Conservation (phyloP, 1,140 invertebrate genomes). For the Drosophila arawakana region DNA sequence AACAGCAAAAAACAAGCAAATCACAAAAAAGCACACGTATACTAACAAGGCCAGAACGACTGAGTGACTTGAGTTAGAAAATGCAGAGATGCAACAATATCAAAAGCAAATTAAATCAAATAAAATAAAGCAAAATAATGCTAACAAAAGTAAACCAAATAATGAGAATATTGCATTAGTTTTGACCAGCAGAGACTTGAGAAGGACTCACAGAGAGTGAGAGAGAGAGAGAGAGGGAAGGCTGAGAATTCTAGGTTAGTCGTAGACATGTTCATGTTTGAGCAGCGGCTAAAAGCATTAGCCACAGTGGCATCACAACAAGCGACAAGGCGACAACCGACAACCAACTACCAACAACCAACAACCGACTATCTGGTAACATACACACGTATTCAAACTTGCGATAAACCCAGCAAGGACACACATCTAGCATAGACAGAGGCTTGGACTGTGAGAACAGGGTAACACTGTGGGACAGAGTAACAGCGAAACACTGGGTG, state of each 20-base stretch:
- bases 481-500: too few species aligned
- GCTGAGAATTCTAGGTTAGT: slow-evolving; percentile 10
- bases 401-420: neutral
- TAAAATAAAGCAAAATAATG: slow-evolving; percentile 62
- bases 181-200: slow-evolving; percentile 23
- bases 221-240: neutral
- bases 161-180: slow-evolving; percentile 82
- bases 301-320: slow-evolving; percentile 67
- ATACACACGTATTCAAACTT: slow-evolving; percentile 55
- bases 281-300: slow-evolving; percentile 75
- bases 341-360: slow-evolving; percentile 5
- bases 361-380: slow-evolving; percentile 51
- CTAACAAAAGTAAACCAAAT: slow-evolving; percentile 66
- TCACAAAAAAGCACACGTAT: slow-evolving; percentile 9
- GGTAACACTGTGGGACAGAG: too few species aligned
- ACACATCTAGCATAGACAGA: slow-evolving; percentile 8
- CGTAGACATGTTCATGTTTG: slow-evolving; percentile 41
- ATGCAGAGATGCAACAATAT: slow-evolving; percentile 52
- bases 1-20: too few species aligned
- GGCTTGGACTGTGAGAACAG: too few species aligned
- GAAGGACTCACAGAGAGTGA: too few species aligned
- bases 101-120: slow-evolving; percentile 80
- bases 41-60: slow-evolving; percentile 24
- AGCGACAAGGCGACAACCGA: slow-evolving; percentile 10
- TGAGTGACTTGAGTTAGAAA: slow-evolving; percentile 4